Evolutionary conservation across 2,113 vertebrate genomes (phyloP).

Genomic region (Petroica traversi): DNA sequence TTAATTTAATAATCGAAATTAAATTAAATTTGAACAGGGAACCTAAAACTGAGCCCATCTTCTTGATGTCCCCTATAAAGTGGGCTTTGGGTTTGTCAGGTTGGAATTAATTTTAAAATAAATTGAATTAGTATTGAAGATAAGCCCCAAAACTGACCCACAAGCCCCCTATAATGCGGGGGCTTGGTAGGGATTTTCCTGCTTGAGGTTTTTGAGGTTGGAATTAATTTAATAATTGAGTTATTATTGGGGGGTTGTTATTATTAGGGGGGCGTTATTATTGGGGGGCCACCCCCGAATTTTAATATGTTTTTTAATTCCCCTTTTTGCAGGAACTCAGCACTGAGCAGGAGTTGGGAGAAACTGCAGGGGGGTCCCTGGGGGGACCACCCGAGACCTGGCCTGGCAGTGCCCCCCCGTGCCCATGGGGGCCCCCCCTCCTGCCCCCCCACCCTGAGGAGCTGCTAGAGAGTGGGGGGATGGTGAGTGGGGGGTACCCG

Average conservation of each 20-base stretch:
- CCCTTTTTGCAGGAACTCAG: background rate
- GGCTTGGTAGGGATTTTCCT: background rate
- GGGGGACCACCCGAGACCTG: background rate
- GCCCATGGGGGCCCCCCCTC: background rate
- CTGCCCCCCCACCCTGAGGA: background rate
- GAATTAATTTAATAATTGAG: background rate
- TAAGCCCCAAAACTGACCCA: background rate
- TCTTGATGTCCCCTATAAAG: background rate
- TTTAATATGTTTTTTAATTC: background rate
- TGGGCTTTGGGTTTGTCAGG: background rate
- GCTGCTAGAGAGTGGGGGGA: too few relatives aligned
- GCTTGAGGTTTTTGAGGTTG: background rate
- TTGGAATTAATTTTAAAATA: background rate
- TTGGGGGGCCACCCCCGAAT: background rate
- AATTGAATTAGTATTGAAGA: background rate
- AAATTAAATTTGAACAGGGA: background rate
- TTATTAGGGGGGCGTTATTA: background rate
- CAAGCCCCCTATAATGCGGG: background rate
- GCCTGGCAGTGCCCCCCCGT: background rate
- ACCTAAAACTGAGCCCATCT: background rate
- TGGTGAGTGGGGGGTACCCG: background rate
- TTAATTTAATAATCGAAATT: background rate
- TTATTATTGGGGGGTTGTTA: background rate
- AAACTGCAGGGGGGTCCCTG: background rate
- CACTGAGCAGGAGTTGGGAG: background rate